Evolutionary conservation across 2,888 invertebrate genomes (phyloP).

Genomic region (Encarsia formosa): DNA sequence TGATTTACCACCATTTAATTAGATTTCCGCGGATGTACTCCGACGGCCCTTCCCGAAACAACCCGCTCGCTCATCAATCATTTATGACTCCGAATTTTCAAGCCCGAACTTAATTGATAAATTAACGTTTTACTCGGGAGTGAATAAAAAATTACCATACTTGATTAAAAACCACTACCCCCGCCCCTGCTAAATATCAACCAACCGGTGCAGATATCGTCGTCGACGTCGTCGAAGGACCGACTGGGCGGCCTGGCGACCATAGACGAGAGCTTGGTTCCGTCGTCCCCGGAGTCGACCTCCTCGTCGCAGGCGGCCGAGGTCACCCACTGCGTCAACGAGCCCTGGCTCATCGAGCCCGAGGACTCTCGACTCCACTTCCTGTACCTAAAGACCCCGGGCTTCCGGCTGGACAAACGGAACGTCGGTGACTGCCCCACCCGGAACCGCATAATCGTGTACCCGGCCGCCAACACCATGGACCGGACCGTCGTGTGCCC

Average conservation of each 20-base stretch:
- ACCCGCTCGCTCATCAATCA: neutral
- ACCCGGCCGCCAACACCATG: conserved; percentile 65
- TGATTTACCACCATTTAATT: too few relatives aligned
- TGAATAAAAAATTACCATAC: too few relatives aligned
- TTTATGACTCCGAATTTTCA: too few relatives aligned
- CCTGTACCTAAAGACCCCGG: conserved; percentile 68
- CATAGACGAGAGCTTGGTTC: conserved; percentile 17
- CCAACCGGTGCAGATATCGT: too few relatives aligned
- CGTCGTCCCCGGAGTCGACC: neutral
- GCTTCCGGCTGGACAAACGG: conserved; percentile 57
- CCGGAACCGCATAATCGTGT: conserved; percentile 68
- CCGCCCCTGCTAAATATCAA: too few relatives aligned
- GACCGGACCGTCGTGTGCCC: conserved; percentile 67
- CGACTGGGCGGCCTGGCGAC: conserved; percentile 13
- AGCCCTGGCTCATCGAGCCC: conserved; percentile 76
- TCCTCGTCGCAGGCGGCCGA: conserved; percentile 28
- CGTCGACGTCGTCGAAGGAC: conserved; percentile 1
- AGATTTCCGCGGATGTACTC: too few relatives aligned
- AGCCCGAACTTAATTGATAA: too few relatives aligned
- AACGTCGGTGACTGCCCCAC: conserved; percentile 59
- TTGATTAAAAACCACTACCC: too few relatives aligned
- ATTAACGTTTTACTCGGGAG: too few relatives aligned
- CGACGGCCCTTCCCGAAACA: conserved; percentile 5
- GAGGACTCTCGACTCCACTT: conserved; percentile 67
- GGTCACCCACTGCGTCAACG: conserved; percentile 60